These are phyloP conservation scores for Scaptomyza flava DNA, from an alignment of 2,888 invertebrate genomes.

Conservation along the genomic window DNA sequence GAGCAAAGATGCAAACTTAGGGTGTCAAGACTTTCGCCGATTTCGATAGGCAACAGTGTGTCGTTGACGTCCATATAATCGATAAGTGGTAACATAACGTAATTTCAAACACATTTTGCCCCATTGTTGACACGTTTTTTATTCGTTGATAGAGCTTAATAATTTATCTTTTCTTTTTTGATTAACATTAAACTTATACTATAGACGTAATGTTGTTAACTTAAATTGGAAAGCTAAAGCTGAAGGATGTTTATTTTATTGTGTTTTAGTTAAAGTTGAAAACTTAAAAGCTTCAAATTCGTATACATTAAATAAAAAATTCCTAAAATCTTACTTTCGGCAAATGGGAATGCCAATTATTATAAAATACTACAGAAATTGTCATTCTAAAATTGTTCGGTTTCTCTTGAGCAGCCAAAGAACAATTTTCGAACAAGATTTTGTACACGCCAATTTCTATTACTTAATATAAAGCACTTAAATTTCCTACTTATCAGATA, in stretches of 20 bases:
- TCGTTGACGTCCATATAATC: conserved; percentile 13
- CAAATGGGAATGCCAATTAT: conserved; percentile 36
- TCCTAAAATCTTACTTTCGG: conserved; percentile 53
- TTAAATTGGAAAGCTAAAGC: conserved; percentile 21
- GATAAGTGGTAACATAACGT: conserved; percentile 10
- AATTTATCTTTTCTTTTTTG: conserved; percentile 25
- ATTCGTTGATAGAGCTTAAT: conserved; percentile 37
- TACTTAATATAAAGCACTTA: conserved; percentile 36
- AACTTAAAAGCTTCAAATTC: conserved; percentile 25
- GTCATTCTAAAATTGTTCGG: conserved; percentile 74
- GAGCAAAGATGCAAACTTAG: conserved; percentile 7
- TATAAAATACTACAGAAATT: conserved; percentile 42
- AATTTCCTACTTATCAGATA: conserved; percentile 34
- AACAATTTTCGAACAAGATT: conserved; percentile 77
- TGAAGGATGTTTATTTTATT: conserved; percentile 18
- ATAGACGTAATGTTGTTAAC: conserved; percentile 6
- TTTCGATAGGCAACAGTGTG: conserved; percentile 24
- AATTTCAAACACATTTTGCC: conserved; percentile 3
- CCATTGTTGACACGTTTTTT: conserved; percentile 31
- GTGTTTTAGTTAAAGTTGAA: conserved; percentile 19
- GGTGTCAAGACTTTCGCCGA: neutral
- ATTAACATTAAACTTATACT: conserved; percentile 51
- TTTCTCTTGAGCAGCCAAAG: conserved; percentile 8
- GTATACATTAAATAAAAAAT: conserved; percentile 49
- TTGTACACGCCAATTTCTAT: conserved; percentile 29